These are phyloP conservation scores for Fopius arisanus DNA, from an alignment of 1,140 invertebrate species.

Conservation along the genomic window DNA sequence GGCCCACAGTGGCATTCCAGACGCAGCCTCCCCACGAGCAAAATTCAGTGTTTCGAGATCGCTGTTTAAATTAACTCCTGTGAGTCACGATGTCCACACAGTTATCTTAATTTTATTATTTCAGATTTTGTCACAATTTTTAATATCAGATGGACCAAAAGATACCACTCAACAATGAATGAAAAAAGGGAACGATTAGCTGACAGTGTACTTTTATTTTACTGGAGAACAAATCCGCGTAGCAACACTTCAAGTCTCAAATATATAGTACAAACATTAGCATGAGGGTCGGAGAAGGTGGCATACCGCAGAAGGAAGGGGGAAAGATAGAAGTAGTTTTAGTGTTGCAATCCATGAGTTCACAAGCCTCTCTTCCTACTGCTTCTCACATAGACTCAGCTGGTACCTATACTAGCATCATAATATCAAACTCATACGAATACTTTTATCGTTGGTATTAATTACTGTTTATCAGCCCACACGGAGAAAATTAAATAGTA, in stretches of 20 bases:
- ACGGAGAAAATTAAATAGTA: too few species aligned
- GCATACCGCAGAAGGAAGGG: not conserved
- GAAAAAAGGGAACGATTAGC: not conserved
- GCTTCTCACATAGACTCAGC: not conserved
- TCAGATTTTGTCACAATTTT: not conserved
- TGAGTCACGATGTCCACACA: not conserved
- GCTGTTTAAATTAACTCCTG: not conserved
- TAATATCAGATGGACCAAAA: not conserved
- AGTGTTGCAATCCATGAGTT: conserved; percentile 15
- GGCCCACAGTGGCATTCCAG: not conserved
- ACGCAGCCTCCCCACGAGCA: not conserved
- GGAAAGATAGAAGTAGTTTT: conserved; percentile 8
- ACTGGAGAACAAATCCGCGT: conserved; percentile 21
- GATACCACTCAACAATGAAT: not conserved
- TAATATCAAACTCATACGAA: conserved; percentile 16
- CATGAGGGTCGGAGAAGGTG: not conserved
- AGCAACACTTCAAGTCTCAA: conserved; percentile 11
- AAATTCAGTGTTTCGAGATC: not conserved
- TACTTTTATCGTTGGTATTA: not conserved
- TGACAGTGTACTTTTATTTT: too few species aligned
- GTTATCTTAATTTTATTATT: not conserved
- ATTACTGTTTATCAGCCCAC: not conserved
- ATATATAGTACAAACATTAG: not conserved
- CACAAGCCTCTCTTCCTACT: conserved; percentile 10
- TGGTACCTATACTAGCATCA: conserved; percentile 16